Evolutionary conservation across 1,140 invertebrate species (phyloP).

Genomic region (Capitella teleta): DNA sequence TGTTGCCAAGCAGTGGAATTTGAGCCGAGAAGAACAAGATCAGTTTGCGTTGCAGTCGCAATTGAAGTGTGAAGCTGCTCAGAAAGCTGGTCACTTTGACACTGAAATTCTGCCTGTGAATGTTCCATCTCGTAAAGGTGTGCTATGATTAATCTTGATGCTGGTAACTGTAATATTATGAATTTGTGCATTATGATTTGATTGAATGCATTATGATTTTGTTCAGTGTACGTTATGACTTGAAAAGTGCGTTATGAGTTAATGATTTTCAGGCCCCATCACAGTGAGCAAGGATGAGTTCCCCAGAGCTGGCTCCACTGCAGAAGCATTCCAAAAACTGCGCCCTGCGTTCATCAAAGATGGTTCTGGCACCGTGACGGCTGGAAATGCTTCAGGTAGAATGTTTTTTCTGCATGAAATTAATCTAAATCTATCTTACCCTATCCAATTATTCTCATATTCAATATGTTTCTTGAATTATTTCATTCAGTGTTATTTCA

Average conservation of each 20-base stretch:
- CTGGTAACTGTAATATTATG: too few species aligned
- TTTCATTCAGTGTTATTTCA: too few species aligned
- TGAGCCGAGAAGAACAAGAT: slow-evolving; percentile 66
- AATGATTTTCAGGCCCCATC: slow-evolving; percentile 17
- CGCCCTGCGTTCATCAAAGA: slow-evolving; percentile 35
- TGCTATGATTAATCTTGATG: too few species aligned
- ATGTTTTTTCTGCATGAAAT: not conserved
- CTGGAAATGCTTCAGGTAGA: slow-evolving; percentile 41
- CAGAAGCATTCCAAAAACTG: slow-evolving; percentile 35
- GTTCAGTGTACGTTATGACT: too few species aligned
- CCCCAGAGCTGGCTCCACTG: slow-evolving; percentile 30
- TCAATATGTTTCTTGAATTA: too few species aligned
- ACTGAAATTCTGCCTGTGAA: slow-evolving; percentile 37
- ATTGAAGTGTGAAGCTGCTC: slow-evolving; percentile 53
- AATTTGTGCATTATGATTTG: too few species aligned
- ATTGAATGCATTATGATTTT: too few species aligned
- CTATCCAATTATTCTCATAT: too few species aligned
- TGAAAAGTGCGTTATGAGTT: too few species aligned
- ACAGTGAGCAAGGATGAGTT: slow-evolving; percentile 36
- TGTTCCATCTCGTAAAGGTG: slow-evolving; percentile 29
- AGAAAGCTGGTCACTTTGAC: slow-evolving; percentile 54
- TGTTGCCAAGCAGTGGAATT: slow-evolving; percentile 57
- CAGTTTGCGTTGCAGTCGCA: slow-evolving; percentile 62
- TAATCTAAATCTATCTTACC: too few species aligned
- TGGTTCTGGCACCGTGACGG: slow-evolving; percentile 38